Percentiles rank a stretch among this genome's conserved stretches.
phyloP scores from a whole-genome alignment of 2,797 vertebrate genomes.

The Labeo calbasu region DNA sequence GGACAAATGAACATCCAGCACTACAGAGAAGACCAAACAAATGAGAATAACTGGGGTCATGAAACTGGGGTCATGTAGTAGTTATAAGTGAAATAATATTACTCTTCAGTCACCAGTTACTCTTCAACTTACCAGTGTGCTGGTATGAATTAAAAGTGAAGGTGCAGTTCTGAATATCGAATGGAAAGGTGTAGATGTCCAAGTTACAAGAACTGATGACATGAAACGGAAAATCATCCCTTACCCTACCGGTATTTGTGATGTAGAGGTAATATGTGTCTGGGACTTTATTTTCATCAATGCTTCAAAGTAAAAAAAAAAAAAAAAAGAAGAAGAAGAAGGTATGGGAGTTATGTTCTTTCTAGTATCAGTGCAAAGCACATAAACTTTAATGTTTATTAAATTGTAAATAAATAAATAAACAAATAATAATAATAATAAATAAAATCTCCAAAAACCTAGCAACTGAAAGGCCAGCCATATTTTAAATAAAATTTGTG shows the following conservation, averaged over 20 bases:
- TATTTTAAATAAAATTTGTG: no score
- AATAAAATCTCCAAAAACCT: not conserved
- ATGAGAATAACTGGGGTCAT: no score
- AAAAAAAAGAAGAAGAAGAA: no score
- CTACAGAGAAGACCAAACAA: slow-evolving; percentile 57
- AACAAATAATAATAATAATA: no score
- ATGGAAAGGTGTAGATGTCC: slow-evolving; percentile 79
- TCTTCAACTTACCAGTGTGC: slow-evolving; percentile 71
- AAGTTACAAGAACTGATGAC: slow-evolving; percentile 79
- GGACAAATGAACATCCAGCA: slow-evolving; percentile 63
- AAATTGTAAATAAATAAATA: not conserved
- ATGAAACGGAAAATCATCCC: slow-evolving; percentile 65
- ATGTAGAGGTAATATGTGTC: slow-evolving; percentile 71
- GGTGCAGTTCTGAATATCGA: slow-evolving; percentile 79
- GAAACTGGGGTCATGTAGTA: not conserved
- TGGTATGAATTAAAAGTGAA: slow-evolving; percentile 73
- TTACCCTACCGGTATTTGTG: slow-evolving; percentile 59
- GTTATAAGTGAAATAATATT: not conserved
- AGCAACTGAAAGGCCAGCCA: not conserved
- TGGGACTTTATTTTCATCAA: slow-evolving; percentile 76
- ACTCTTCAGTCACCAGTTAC: not conserved
- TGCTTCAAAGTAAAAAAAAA: slow-evolving; percentile 63
- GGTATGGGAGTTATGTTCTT: not conserved
- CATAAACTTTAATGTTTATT: not conserved
- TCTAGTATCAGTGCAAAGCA: not conserved